A percentile compares a stretch with the other conserved stretches of the same genome.
Evolutionary conservation across 1,140 invertebrate species (phyloP).

Genomic region (Cotesia typhae): DNA sequence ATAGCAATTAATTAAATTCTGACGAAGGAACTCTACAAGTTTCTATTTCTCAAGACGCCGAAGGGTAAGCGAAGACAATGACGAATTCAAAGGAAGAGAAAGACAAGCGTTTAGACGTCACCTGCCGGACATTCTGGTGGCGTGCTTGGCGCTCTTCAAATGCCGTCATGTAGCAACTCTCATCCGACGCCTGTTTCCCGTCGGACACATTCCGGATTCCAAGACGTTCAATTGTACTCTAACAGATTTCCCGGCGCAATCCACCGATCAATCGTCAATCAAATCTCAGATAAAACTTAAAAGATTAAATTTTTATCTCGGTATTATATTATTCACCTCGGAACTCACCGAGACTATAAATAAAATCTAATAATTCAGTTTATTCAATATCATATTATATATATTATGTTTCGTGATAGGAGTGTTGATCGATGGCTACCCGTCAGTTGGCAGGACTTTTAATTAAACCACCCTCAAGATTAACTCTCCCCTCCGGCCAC

Average conservation of each 20-base stretch:
- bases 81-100: not conserved
- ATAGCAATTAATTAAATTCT: too few relatives aligned
- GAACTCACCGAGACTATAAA: too few relatives aligned
- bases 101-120: conserved; percentile 38
- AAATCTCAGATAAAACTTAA: not conserved
- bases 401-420: conserved; percentile 29
- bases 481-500: conserved; percentile 51
- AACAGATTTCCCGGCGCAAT: not conserved
- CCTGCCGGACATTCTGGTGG: conserved; percentile 41
- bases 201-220: conserved; percentile 31
- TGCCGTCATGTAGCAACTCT: conserved; percentile 32
- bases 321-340: not conserved
- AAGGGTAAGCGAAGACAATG: conserved; percentile 7
- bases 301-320: not conserved
- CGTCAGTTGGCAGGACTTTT: conserved; percentile 66
- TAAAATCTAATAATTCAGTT: too few relatives aligned
- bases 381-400: not conserved
- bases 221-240: conserved; percentile 14
- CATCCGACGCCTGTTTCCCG: conserved; percentile 27
- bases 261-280: conserved; percentile 4
- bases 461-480: conserved; percentile 66
- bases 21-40: too few relatives aligned
- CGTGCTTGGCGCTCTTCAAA: conserved; percentile 38
- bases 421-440: conserved; percentile 65
- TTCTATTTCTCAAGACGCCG: conserved; percentile 3